Conservation (phyloP, 2,797 vertebrate species). For the Benthosema pterotum region DNA sequence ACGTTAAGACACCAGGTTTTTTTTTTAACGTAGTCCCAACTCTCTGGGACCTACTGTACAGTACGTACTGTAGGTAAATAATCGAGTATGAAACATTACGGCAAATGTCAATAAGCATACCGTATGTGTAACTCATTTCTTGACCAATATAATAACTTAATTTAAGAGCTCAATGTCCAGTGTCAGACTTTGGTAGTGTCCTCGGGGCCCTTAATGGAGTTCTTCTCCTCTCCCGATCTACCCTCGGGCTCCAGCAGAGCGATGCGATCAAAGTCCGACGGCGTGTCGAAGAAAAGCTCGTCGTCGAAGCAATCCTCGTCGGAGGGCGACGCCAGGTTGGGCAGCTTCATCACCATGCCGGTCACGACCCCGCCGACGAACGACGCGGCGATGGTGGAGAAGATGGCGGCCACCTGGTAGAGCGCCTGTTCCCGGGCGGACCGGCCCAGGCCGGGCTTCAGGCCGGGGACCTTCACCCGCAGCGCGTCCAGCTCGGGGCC, state of each 20-base stretch:
- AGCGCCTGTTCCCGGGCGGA: slow-evolving; percentile 66
- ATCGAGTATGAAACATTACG: too few species aligned
- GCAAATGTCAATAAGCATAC: too few species aligned
- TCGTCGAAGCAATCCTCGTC: slow-evolving; percentile 80
- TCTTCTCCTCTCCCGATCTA: slow-evolving; percentile 29
- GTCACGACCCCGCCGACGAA: slow-evolving; percentile 69
- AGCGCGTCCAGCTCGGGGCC: slow-evolving; percentile 59
- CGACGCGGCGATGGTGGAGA: slow-evolving; percentile 59
- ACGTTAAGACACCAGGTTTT: too few species aligned
- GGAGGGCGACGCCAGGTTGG: slow-evolving; percentile 67
- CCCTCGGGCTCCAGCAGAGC: not conserved
- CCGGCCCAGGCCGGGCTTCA: slow-evolving; percentile 31
- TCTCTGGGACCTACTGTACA: too few species aligned
- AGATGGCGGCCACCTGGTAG: slow-evolving; percentile 71
- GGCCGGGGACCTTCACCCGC: slow-evolving; percentile 39
- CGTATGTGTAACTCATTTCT: not conserved
- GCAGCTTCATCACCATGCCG: slow-evolving; percentile 64
- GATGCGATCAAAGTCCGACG: slow-evolving; percentile 50
- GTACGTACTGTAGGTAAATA: too few species aligned
- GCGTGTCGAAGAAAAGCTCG: slow-evolving; percentile 75
- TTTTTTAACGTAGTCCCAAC: too few species aligned
- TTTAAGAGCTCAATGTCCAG: not conserved
- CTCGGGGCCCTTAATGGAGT: not conserved
- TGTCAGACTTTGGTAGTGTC: slow-evolving; percentile 24
- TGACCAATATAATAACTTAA: not conserved